These are phyloP conservation scores for Dromius quadrimaculatus DNA, from an alignment of 2,888 invertebrate species.

Conservation along the genomic window DNA sequence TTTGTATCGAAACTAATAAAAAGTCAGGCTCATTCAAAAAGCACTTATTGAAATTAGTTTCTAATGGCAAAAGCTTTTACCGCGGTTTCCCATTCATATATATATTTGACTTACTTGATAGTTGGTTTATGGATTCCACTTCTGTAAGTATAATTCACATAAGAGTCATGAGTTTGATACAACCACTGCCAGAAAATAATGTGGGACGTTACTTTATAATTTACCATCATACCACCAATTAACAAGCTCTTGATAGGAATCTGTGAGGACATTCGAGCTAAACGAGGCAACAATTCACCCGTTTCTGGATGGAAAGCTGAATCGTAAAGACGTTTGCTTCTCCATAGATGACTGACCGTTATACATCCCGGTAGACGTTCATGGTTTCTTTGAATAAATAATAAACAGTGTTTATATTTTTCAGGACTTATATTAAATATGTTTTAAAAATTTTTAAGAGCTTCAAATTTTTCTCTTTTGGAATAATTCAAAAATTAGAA, in stretches of 20 bases:
- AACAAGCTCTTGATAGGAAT: constrained; percentile 98
- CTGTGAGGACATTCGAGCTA: constrained; percentile 98
- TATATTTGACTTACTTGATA: constrained; percentile 65
- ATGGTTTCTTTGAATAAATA: constrained; percentile 60
- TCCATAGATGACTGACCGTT: constrained; percentile 88
- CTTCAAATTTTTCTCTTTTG: not conserved
- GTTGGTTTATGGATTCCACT: constrained; percentile 82
- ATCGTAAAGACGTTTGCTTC: constrained; percentile 93
- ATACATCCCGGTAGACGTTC: constrained; percentile 71
- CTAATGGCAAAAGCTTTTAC: no score
- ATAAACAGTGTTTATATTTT: not conserved
- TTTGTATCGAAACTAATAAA: no score
- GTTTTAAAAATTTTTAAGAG: not conserved
- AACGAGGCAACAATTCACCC: constrained; percentile 92
- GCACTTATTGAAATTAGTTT: no score
- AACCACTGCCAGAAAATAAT: constrained; percentile 97
- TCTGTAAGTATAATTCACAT: constrained; percentile 98
- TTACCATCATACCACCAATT: constrained; percentile 97
- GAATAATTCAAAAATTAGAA: not conserved
- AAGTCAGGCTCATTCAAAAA: no score
- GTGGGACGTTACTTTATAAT: constrained; percentile 91
- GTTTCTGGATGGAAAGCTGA: constrained; percentile 99
- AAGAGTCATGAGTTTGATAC: constrained; percentile 95
- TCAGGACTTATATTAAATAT: not conserved
- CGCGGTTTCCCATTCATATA: no score